Evolutionary conservation across 1,140 invertebrate genomes (phyloP), one percentile per base, ranked within the genome.

Genomic region (Cyclargus thomasi): DNA sequence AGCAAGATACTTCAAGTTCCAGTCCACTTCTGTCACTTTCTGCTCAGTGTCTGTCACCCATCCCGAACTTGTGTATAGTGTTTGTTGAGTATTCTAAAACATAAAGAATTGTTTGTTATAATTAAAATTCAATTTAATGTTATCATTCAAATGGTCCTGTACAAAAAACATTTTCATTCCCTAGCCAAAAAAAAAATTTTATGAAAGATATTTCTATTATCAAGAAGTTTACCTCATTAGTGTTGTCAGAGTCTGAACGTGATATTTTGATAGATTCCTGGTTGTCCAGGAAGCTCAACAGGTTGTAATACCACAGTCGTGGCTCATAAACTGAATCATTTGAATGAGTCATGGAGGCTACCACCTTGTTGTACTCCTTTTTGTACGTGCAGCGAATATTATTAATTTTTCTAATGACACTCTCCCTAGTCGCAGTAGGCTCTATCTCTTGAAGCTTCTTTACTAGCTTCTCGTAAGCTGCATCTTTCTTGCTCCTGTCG

Each of bases 331-430:
- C 39, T 22, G 36, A 20, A 22, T 65, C 47, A 39, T 39, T 47
- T 16, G 47, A 55, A 11, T 21, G 18, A 53, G 64, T n/a, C 16
- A 53, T 65, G 47, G 64, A 65, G n/a, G 64, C 64, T 20, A 55
- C 11, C 18, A 65, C 64, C 53, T 65, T 65, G 47, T 65, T 65
- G 22, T 65, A 47, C 53, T 65, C 64, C 20, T 65, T 65, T 17
- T 65, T 65, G 21, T 65, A 65, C 29, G 64, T 65, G 53, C 64
- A 65, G 21, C 64, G 64, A 53, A 65, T 20, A 47, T 65, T 65
- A 53, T 65, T 65, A 65, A 65, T 65, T 65, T 65, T 65, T 21
- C 53, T 65, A 47, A 65, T 22, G 20, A 65, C 64, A 29, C 39
- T 47, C 47, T 65, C 64, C 29, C 39, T 53, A n/a, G 36, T 65